phyloP scores from a whole-genome alignment of 2,113 vertebrate genomes.

The Leptocoma aspasia region DNA sequence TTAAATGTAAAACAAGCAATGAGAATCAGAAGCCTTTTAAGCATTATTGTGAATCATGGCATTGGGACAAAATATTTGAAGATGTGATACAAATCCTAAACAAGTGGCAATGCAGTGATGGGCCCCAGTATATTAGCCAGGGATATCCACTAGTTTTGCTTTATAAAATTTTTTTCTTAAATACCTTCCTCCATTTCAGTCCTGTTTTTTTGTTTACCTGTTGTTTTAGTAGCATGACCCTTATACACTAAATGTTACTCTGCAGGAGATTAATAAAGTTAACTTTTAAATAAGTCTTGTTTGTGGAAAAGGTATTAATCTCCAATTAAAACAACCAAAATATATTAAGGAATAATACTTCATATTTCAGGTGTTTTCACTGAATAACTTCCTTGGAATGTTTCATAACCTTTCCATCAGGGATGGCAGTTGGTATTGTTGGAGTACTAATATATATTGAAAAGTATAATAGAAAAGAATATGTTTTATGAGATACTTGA shows the following conservation, averaged over 20 bases:
- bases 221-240: neutral
- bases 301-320: neutral
- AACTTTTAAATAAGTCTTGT: neutral
- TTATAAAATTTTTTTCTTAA: neutral
- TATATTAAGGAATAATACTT: neutral
- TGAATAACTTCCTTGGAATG: neutral
- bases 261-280: neutral
- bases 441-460: neutral
- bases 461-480: conserved; percentile 4
- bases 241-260: neutral
- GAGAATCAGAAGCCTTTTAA: neutral
- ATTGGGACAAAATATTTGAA: neutral
- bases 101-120: neutral
- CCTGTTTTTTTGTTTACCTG: neutral
- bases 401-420: neutral
- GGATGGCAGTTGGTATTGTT: neutral
- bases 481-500: conserved; percentile 1
- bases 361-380: neutral
- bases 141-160: neutral
- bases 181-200: accelerated
- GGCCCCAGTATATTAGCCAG: neutral
- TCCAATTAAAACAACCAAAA: neutral
- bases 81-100: neutral
- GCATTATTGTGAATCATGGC: neutral
- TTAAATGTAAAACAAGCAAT: neutral